These are phyloP conservation scores for Podarcis raffonei DNA, from an alignment of 2,113 vertebrate species.

Conservation along the genomic window DNA sequence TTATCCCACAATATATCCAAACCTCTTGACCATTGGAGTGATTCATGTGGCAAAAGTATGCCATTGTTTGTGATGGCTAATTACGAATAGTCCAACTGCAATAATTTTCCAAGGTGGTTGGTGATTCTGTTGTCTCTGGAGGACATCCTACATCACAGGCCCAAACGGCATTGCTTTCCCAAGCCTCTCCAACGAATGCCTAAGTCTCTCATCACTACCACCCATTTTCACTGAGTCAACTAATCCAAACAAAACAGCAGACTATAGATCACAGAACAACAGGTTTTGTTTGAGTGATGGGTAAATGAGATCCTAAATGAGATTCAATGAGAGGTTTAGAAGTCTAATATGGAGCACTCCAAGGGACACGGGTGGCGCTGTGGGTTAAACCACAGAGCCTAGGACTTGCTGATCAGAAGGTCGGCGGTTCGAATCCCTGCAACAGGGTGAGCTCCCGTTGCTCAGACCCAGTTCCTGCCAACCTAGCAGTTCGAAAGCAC, in stretches of 20 bases:
- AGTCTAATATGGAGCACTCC: background rate
- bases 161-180: conserved; percentile 17
- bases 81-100: background rate
- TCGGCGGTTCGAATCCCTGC: no score
- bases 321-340: background rate
- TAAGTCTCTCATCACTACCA: background rate
- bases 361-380: no score
- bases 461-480: no score
- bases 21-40: no score
- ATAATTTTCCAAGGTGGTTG: background rate
- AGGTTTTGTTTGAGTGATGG: conserved; percentile 57
- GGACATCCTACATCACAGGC: background rate
- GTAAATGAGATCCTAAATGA: conserved; percentile 40
- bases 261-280: conserved; percentile 46
- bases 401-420: no score
- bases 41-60: background rate
- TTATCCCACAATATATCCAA: background rate
- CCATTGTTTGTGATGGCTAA: background rate
- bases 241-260: conserved; percentile 54
- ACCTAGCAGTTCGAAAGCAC: no score
- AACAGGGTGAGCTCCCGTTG: no score
- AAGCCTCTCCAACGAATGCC: conserved; percentile 26
- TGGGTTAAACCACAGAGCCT: no score
- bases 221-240: conserved; percentile 41
- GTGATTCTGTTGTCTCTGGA: background rate